Conservation (phyloP, 2,888 invertebrate species). For the Herminia tarsipennalis region DNA sequence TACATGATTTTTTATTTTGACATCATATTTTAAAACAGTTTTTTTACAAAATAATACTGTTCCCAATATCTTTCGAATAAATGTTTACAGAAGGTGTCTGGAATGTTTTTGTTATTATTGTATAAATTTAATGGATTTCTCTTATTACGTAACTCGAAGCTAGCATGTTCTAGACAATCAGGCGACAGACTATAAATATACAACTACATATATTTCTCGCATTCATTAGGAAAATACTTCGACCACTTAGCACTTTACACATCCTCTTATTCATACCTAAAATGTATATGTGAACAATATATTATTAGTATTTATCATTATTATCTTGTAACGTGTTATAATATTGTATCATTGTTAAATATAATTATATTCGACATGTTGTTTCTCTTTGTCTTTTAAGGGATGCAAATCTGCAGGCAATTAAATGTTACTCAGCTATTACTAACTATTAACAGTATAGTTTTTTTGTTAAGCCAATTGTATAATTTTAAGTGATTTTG, state of each 20-base stretch:
- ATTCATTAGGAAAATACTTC: conserved; percentile 27
- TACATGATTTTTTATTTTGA: too few relatives aligned
- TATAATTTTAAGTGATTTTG: too few relatives aligned
- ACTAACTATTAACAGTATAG: too few relatives aligned
- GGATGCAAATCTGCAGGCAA: too few relatives aligned
- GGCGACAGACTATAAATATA: conserved; percentile 49
- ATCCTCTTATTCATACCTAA: background rate
- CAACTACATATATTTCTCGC: conserved; percentile 33
- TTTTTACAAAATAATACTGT: conserved; percentile 42
- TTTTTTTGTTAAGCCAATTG: too few relatives aligned
- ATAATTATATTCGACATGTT: background rate
- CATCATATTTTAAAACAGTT: conserved; percentile 24
- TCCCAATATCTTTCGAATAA: conserved; percentile 23
- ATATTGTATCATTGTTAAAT: background rate
- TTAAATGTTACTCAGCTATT: too few relatives aligned
- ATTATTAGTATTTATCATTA: background rate
- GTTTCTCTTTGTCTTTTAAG: too few relatives aligned
- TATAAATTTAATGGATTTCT: conserved; percentile 20
- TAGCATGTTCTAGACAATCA: conserved; percentile 71
- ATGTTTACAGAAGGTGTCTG: conserved; percentile 20
- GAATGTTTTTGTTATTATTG: conserved; percentile 12
- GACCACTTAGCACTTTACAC: conserved; percentile 6
- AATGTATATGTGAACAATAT: background rate
- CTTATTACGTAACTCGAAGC: conserved; percentile 56
- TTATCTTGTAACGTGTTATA: background rate